Percentiles rank a stretch among this genome's conserved stretches.
phyloP scores from a whole-genome alignment of 2,888 invertebrate genomes.

The Acronicta psi region DNA sequence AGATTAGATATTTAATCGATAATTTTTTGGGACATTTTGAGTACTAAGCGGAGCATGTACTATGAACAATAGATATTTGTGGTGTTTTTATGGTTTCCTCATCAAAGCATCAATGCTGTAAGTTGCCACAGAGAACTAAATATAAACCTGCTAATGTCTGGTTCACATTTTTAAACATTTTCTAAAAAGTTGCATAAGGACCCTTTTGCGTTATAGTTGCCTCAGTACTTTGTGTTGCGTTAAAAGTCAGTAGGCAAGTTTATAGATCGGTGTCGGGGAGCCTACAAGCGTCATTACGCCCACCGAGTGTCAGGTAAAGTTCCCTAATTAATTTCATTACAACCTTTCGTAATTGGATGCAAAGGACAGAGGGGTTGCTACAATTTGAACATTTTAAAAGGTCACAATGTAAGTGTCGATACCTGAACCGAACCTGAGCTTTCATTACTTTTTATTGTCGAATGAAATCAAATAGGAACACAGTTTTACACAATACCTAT shows the following conservation, averaged over 20 bases:
- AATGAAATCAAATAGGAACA: constrained; percentile 1
- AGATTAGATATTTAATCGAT: not conserved
- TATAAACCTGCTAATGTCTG: no score
- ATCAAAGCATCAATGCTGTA: no score
- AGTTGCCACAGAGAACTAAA: no score
- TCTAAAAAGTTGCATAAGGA: no score
- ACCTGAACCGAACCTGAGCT: constrained; percentile 5
- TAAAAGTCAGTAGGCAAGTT: constrained; percentile 25
- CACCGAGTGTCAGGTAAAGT: constrained; percentile 48
- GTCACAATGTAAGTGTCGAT: constrained; percentile 20
- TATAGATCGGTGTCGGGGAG: constrained; percentile 21
- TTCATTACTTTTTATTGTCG: constrained; percentile 9
- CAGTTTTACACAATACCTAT: not conserved
- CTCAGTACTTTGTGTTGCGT: constrained; percentile 5
- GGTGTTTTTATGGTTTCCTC: no score
- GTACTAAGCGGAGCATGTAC: no score
- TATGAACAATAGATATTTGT: no score
- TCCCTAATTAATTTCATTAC: constrained; percentile 55
- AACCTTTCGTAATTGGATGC: constrained; percentile 46
- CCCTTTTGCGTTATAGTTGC: no score
- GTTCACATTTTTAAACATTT: no score
- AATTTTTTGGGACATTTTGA: no score
- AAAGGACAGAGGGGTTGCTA: constrained; percentile 45
- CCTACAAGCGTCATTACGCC: constrained; percentile 32
- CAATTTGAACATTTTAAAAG: constrained; percentile 36